These are phyloP conservation scores for Origma solitaria DNA, from an alignment of 2,113 vertebrate species.

Conservation along the genomic window DNA sequence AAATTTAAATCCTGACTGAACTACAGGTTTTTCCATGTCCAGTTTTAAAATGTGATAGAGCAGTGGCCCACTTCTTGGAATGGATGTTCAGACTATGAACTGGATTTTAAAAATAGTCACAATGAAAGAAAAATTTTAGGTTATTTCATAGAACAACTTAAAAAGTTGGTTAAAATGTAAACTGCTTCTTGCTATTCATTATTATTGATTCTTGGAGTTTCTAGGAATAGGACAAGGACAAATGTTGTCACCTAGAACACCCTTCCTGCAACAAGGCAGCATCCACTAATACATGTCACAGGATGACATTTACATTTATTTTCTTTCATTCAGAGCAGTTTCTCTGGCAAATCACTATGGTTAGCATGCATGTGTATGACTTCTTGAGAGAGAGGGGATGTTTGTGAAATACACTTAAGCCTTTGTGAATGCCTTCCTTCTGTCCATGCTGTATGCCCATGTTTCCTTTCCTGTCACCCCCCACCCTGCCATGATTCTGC, in stretches of 20 bases:
- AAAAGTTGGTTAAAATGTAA: neutral
- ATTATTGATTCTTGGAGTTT: neutral
- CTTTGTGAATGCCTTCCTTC: neutral
- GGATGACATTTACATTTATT: neutral
- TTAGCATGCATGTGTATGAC: neutral
- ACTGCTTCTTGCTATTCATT: neutral
- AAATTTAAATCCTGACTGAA: neutral
- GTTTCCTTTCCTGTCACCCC: rapidly evolving
- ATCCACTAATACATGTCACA: neutral
- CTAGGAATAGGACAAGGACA: neutral
- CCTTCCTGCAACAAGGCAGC: neutral
- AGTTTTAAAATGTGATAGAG: neutral
- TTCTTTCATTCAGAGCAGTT: neutral
- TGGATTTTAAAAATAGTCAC: neutral
- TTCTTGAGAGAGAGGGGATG: neutral
- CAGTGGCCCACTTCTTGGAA: neutral
- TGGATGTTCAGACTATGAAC: neutral
- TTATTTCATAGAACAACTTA: neutral
- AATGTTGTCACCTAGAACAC: neutral
- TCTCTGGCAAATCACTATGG: neutral
- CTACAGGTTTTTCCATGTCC: neutral
- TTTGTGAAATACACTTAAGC: neutral
- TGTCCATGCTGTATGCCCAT: neutral
- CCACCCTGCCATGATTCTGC: neutral
- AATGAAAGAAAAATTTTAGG: neutral